Evolutionary conservation across 1,140 invertebrate genomes (phyloP).

Genomic region (Chymomyza costata): DNA sequence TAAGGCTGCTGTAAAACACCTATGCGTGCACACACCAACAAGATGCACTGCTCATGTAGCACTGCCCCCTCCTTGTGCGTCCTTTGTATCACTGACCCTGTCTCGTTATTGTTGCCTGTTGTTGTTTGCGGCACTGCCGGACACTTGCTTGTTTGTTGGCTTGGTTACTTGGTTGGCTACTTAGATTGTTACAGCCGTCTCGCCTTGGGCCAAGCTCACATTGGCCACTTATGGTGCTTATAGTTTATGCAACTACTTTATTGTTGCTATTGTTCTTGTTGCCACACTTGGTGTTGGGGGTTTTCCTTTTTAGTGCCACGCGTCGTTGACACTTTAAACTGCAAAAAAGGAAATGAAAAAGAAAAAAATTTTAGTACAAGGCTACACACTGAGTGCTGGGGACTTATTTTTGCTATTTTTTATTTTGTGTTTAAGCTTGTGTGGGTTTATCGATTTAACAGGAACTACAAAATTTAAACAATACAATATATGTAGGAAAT

Average conservation of each 20-base stretch:
- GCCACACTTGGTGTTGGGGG: conserved; percentile 4
- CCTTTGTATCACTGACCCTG: conserved; percentile 5
- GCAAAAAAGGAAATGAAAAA: conserved; percentile 67
- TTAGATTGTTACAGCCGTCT: no score
- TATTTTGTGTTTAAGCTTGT: no score
- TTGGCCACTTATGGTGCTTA: no score
- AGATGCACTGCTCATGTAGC: no score
- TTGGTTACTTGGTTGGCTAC: conserved; percentile 4
- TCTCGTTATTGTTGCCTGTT: conserved; percentile 11
- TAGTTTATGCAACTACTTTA: background rate
- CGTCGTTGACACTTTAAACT: conserved; percentile 60
- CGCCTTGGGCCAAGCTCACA: no score
- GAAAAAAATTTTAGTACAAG: conserved; percentile 47
- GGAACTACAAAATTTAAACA: no score
- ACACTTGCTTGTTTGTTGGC: conserved; percentile 7
- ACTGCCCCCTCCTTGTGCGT: background rate
- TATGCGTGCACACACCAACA: conserved; percentile 5
- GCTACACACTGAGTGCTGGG: no score
- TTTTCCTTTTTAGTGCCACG: conserved; percentile 1
- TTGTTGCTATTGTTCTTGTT: conserved; percentile 24
- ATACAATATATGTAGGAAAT: no score
- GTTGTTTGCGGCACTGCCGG: conserved; percentile 3
- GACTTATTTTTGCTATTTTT: no score
- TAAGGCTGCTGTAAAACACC: conserved; percentile 16
- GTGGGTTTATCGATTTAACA: no score